Base-by-base conservation (phyloP, 2,888 invertebrate genomes). In the Xanthorhoe spadicearia region DNA sequence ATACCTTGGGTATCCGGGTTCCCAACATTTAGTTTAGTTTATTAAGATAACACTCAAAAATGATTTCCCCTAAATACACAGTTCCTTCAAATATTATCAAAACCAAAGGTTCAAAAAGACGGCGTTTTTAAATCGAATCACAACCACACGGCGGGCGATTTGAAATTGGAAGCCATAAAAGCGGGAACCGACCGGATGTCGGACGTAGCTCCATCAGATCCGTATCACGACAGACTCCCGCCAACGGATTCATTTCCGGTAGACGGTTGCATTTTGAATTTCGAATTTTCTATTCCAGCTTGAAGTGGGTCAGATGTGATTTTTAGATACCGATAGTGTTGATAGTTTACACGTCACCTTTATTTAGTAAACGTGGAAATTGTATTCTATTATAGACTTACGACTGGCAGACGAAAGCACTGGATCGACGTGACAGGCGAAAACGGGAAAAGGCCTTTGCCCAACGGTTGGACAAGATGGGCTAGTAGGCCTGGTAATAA, bases 211-310 rank as follows among this genome's bases (percentile, higher is more conserved):
- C 89, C 87, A 91, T 90, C 90, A 90, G 92, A 92, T 92, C 91
- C 82, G 82, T 92, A 92, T 92, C 92, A 87, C 81, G 83, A 84
- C 85, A 86, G 88, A 86, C 86, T 88, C 82, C 85, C 86, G 87
- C 88, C 84, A 86, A 84, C 87, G 88, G 86, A 89, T 92, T 92
- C 91, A 92, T 92, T 92, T 92, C 92, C 91, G 90, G 38, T 83
- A 78, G 83, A 84, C 83, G 80, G 88, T 85, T 88, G 90, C 89
- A 88, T 90, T 89, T 89, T 88, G 89, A 88, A 88, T 89, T 89
- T 88, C 81, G 87, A 88, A 86, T 77, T 87, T 87, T 81, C 80
- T 79, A 83, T 84, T 85, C 82, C 77, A 69, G 69, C 68, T 70
- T 70, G 80, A 84, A 83, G 79, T 83, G 76, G 85, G 84, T 83